phyloP scores from a whole-genome alignment of 2,888 invertebrate species.

The Chloroclystis v-ata region DNA sequence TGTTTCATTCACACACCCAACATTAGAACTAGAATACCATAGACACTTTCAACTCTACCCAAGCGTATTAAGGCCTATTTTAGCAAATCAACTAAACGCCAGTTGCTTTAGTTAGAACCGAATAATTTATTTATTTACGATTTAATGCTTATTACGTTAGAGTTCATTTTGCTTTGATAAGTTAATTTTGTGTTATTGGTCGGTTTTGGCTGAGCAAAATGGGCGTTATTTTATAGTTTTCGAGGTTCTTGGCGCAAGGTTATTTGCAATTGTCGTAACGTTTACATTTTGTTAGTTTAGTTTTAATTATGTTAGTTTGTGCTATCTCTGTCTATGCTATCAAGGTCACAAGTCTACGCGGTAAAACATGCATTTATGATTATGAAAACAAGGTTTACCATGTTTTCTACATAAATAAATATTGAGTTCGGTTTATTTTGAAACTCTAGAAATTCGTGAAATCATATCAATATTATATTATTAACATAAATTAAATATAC shows the following conservation, averaged over 20 bases:
- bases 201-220: slow-evolving; percentile 68
- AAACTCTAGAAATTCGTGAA: too few relatives aligned
- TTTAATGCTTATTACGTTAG: background rate
- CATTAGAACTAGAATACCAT: slow-evolving; percentile 27
- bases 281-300: background rate
- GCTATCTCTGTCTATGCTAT: background rate
- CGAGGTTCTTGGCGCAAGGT: slow-evolving; percentile 31
- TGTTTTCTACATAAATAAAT: too few relatives aligned
- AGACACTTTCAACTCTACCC: slow-evolving; percentile 29
- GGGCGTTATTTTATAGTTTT: slow-evolving; percentile 64
- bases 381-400: too few relatives aligned
- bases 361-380: too few relatives aligned
- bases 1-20: slow-evolving; percentile 49
- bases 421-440: too few relatives aligned
- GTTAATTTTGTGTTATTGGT: slow-evolving; percentile 63
- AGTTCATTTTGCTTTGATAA: background rate
- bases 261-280: too few relatives aligned
- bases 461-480: too few relatives aligned
- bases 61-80: slow-evolving; percentile 28
- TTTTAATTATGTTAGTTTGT: background rate
- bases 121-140: background rate
- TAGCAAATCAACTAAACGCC: slow-evolving; percentile 13
- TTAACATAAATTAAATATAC: too few relatives aligned
- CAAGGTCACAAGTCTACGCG: too few relatives aligned
- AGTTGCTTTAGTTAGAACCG: background rate